Percentiles rank a stretch among this genome's conserved stretches.
phyloP scores from a whole-genome alignment of 2,888 invertebrate species.

The Drosophila helvetica region DNA sequence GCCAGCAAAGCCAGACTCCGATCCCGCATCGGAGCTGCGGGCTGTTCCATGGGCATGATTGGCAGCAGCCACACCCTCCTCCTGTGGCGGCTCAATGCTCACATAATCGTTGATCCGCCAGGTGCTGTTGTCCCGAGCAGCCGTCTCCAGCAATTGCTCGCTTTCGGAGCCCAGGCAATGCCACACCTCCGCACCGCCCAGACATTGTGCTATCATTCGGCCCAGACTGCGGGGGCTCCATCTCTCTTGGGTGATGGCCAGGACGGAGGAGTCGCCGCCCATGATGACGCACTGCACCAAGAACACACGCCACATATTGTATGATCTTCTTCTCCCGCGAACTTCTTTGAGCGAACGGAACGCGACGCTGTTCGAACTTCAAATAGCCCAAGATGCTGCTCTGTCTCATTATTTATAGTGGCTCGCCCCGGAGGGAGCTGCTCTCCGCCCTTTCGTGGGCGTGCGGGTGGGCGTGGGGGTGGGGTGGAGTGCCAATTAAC shows the following conservation, averaged over 20 bases:
- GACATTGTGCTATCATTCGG: conserved; percentile 72
- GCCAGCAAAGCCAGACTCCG: conserved; percentile 53
- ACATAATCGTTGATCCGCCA: conserved; percentile 81
- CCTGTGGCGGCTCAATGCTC: conserved; percentile 59
- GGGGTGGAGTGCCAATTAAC: conserved; percentile 62
- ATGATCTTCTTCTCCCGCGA: not conserved
- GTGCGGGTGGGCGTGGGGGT: too few species aligned
- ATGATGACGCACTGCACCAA: conserved; percentile 47
- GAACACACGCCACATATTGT: conserved; percentile 43
- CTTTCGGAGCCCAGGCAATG: conserved; percentile 84
- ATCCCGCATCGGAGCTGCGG: conserved; percentile 35
- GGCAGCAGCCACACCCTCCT: not conserved
- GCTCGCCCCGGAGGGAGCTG: too few species aligned
- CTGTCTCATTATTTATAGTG: conserved; percentile 37
- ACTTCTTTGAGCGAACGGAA: conserved; percentile 20
- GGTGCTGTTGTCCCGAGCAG: conserved; percentile 81
- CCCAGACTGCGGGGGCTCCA: conserved; percentile 66
- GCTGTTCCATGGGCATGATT: not conserved
- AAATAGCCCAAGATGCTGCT: conserved; percentile 34
- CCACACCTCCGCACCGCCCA: conserved; percentile 60
- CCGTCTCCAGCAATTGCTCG: conserved; percentile 83
- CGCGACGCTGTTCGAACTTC: conserved; percentile 24
- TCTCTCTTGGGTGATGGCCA: conserved; percentile 19
- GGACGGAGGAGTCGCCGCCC: conserved; percentile 4
- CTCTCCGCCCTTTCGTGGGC: not conserved